A percentile compares a stretch with the other conserved stretches of the same genome.
phyloP scores from a whole-genome alignment of 2,888 invertebrate genomes.

The Gymnoscelis rufifasciata region DNA sequence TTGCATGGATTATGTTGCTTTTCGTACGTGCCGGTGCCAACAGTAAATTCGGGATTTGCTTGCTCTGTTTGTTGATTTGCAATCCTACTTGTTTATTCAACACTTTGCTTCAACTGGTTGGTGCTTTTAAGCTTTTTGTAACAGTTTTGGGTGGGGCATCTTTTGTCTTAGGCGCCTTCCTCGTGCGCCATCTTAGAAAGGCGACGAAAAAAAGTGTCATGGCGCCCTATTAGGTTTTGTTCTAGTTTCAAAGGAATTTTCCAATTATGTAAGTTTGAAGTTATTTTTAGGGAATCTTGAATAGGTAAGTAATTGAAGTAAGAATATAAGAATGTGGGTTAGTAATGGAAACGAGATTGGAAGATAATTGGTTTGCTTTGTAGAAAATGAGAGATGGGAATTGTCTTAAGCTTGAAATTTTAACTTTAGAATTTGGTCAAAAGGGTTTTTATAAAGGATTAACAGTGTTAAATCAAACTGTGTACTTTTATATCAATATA shows the following conservation, averaged over 20 bases:
- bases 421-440: too few relatives aligned
- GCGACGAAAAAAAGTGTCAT: constrained; percentile 73
- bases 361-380: too few relatives aligned
- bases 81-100: constrained; percentile 38
- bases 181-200: constrained; percentile 74
- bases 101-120: constrained; percentile 26
- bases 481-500: too few relatives aligned
- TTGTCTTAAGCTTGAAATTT: too few relatives aligned
- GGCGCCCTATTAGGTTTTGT: constrained; percentile 56
- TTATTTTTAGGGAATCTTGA: neutral
- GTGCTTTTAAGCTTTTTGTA: constrained; percentile 29
- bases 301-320: too few relatives aligned
- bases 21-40: constrained; percentile 33
- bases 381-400: too few relatives aligned
- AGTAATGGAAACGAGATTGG: too few relatives aligned
- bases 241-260: constrained; percentile 37
- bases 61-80: constrained; percentile 51
- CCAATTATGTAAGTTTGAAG: constrained; percentile 18
- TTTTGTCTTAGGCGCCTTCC: constrained; percentile 71
- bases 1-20: constrained; percentile 70
- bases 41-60: constrained; percentile 52
- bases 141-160: constrained; percentile 64
- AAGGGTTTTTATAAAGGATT: too few relatives aligned
- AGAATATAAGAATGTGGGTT: too few relatives aligned
- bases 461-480: too few relatives aligned